These are phyloP conservation scores for Acanthurus leucopareius DNA, from an alignment of 2,797 vertebrate species.

Conservation along the genomic window DNA sequence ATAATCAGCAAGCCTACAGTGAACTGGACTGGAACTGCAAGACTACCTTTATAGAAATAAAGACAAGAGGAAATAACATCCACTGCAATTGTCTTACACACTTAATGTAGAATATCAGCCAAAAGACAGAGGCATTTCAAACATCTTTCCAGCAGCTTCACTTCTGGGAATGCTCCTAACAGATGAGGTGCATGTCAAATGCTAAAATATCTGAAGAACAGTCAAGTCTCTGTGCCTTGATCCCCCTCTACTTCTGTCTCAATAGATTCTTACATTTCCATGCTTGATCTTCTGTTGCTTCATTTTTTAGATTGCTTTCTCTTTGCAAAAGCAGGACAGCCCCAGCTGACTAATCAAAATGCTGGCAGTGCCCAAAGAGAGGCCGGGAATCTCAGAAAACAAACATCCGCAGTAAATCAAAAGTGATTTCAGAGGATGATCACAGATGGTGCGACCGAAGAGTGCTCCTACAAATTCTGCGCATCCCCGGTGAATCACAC, in stretches of 20 bases:
- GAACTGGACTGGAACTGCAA: constrained; percentile 14
- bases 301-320: constrained; percentile 60
- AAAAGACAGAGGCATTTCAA: neutral
- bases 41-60: constrained; percentile 3
- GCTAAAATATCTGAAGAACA: constrained; percentile 32
- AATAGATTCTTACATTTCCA: constrained; percentile 46
- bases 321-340: constrained; percentile 60
- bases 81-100: neutral
- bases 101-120: neutral
- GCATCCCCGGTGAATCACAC: constrained; percentile 56
- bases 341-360: constrained; percentile 76
- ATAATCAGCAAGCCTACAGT: constrained; percentile 52
- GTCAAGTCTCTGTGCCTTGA: constrained; percentile 23
- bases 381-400: constrained; percentile 56
- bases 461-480: constrained; percentile 57
- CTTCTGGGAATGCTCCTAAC: neutral
- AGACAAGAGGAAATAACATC: constrained; percentile 23
- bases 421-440: constrained; percentile 76
- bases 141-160: constrained; percentile 3
- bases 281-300: constrained; percentile 49
- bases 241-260: constrained; percentile 30
- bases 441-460: constrained; percentile 75
- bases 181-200: constrained; percentile 26
- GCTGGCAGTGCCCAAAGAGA: constrained; percentile 61
- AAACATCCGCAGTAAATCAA: constrained; percentile 74